These are phyloP conservation scores for Orchesella flavescens DNA, from an alignment of 2,888 invertebrate species.

Conservation along the genomic window DNA sequence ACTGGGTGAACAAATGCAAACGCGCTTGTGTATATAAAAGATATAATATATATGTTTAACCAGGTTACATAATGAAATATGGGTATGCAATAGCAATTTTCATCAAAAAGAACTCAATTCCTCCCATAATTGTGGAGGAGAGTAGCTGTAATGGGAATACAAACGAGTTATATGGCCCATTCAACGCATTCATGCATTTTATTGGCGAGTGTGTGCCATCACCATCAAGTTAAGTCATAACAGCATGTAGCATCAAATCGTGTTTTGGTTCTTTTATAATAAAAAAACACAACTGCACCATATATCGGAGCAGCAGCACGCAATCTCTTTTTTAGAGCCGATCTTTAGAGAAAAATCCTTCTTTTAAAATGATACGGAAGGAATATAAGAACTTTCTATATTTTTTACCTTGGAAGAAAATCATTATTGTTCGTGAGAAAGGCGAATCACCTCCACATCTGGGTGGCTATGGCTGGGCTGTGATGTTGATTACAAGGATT, in stretches of 20 bases:
- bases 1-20: too few relatives aligned
- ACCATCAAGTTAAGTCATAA: background rate
- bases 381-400: background rate
- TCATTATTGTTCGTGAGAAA: background rate
- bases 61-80: background rate
- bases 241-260: too few relatives aligned
- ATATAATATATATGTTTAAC: background rate
- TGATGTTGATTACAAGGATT: background rate
- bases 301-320: background rate
- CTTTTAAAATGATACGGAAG: background rate
- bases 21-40: too few relatives aligned
- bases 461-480: background rate
- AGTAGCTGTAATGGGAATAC: background rate
- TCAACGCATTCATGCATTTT: constrained; percentile 8
- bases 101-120: constrained; percentile 22
- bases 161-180: background rate
- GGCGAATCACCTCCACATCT: background rate
- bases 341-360: background rate
- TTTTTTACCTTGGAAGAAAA: background rate
- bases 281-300: background rate
- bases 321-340: background rate
- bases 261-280: too few relatives aligned
- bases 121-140: background rate
- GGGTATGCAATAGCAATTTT: background rate
- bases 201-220: background rate